phyloP scores from a whole-genome alignment of 2,113 vertebrate genomes.

The Caranx melampygus region DNA sequence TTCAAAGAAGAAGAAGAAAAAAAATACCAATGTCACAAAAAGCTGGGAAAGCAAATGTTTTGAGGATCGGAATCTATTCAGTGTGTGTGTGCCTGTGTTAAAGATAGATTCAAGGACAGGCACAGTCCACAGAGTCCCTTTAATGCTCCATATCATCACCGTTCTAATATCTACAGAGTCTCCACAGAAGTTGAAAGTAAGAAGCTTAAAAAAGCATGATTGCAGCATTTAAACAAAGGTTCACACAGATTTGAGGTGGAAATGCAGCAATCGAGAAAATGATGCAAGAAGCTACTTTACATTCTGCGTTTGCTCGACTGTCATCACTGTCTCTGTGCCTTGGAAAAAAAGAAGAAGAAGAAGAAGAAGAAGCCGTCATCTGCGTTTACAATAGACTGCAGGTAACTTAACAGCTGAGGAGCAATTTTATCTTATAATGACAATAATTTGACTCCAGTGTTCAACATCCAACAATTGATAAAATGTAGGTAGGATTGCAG shows the following conservation, averaged over 20 bases:
- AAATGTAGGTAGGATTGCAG: slow-evolving; percentile 1
- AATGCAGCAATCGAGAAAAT: neutral
- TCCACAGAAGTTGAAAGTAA: neutral
- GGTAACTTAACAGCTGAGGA: slow-evolving; percentile 18
- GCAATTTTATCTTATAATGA: slow-evolving; percentile 11
- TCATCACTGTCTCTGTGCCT: neutral
- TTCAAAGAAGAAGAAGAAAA: too few relatives aligned
- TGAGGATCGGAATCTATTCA: neutral
- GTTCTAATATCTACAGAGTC: neutral
- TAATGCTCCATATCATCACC: neutral
- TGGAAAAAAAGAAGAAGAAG: too few relatives aligned
- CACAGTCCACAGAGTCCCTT: neutral
- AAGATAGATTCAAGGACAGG: neutral
- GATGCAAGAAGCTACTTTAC: neutral
- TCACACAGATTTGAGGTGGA: neutral
- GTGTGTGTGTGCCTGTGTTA: too few relatives aligned
- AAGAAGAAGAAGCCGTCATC: slow-evolving; percentile 9
- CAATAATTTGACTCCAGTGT: neutral
- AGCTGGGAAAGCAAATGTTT: neutral
- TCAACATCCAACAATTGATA: neutral
- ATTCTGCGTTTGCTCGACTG: neutral
- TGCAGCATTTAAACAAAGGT: slow-evolving; percentile 3
- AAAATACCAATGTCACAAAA: neutral
- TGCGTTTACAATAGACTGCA: slow-evolving; percentile 5
- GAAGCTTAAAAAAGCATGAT: neutral